Conservation (phyloP, 1,140 invertebrate genomes). For the Ridgeia piscesae region DNA sequence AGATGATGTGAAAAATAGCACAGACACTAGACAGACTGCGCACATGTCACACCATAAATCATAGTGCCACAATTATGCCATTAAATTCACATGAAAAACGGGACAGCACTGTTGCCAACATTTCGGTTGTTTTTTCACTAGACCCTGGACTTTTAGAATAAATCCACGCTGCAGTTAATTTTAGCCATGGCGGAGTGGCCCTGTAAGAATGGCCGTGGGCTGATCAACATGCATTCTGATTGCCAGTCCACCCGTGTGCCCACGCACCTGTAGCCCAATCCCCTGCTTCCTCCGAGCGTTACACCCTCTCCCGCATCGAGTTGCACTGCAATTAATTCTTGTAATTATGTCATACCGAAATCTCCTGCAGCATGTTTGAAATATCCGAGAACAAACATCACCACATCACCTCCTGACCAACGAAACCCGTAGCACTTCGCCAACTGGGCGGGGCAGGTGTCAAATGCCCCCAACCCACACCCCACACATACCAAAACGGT, state of each 20-base stretch:
- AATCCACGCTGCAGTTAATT: background rate
- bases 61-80: background rate
- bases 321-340: background rate
- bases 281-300: background rate
- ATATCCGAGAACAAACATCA: conserved; percentile 1
- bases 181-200: background rate
- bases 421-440: background rate
- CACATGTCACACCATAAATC: background rate
- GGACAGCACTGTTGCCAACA: background rate
- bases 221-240: background rate
- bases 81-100: background rate
- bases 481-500: background rate
- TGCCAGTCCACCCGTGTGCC: background rate
- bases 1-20: background rate
- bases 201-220: background rate
- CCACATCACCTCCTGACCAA: too few relatives aligned
- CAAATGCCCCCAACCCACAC: background rate
- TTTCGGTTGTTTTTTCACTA: background rate
- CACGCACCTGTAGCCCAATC: background rate
- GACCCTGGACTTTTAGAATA: background rate
- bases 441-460: background rate
- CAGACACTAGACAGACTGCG: background rate
- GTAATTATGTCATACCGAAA: background rate
- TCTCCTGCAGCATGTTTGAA: background rate
- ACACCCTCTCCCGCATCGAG: background rate